Base-by-base conservation (phyloP, 2,888 invertebrate genomes). In the Xylophagus ater region DNA sequence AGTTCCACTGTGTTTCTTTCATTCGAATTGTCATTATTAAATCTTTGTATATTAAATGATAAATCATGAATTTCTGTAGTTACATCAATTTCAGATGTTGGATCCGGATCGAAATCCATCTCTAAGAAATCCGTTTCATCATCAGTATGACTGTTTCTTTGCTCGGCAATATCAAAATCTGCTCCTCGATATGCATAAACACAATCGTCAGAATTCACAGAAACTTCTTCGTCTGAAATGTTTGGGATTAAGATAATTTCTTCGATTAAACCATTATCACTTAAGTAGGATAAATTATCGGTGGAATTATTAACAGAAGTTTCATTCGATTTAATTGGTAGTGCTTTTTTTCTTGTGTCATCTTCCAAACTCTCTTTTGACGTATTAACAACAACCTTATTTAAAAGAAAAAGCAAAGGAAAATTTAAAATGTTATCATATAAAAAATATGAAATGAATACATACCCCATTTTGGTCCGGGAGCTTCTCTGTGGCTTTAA, bases 61-160 rank as follows among this genome's bases (percentile, higher is more conserved):
- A n/a, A n/a, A n/a, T n/a, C n/a, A n/a, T n/a, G n/a, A n/a, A n/a
- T n/a, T n/a, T n/a, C n/a, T n/a, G n/a, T n/a, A n/a, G n/a, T n/a
- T n/a, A n/a, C n/a, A n/a, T 65, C 65, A 10, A 61, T 49, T 41
- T 65, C 65, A 0, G 65, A 65, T 1, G 57, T 51, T 2, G 63
- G 63, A 48, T 65, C 65, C 5, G 65, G 65, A 33, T 65, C 65
- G 34, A 64, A 65, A 43, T 65, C 65, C 65, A 65, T 65, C 53
- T 65, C 65, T 4, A 65, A 52, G 42, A 63, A 65, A 43, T 65
- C 65, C 2, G 62, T 63, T 42, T 65, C 65, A 47, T 65, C 65
- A 34, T 65, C 65, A 3, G 32, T 17, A 21, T 31, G 24, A 19
- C 37, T 32, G 32, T 41, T 36, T 7, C 34, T 32, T 28, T 34